These are phyloP conservation scores for Leptosomus discolor DNA, from an alignment of 2,113 vertebrate genomes.

Conservation along the genomic window DNA sequence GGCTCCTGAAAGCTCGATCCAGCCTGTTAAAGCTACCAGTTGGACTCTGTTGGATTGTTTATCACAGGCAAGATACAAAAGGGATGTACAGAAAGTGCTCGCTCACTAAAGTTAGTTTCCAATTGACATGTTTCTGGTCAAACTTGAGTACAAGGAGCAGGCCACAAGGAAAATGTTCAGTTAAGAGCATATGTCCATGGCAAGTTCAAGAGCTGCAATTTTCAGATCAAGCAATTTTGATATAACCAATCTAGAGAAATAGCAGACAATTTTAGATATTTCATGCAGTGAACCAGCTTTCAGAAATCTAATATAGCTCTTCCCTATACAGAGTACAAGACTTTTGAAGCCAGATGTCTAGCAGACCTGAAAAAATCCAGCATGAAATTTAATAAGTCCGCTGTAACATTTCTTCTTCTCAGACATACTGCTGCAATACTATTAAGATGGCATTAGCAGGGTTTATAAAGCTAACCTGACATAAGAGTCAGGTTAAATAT, in stretches of 20 bases:
- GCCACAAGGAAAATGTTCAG: neutral
- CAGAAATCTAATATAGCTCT: constrained; percentile 47
- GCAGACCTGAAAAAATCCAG: constrained; percentile 47
- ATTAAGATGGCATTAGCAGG: constrained; percentile 10
- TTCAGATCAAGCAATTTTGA: constrained; percentile 7
- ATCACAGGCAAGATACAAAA: neutral
- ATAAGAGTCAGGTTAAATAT: neutral
- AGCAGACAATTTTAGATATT: constrained; percentile 7
- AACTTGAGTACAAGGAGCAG: neutral
- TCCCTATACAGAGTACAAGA: neutral
- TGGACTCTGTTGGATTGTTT: neutral
- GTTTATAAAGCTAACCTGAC: constrained; percentile 24
- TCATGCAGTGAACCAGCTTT: constrained; percentile 5
- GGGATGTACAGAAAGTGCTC: neutral
- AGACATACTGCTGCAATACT: neutral
- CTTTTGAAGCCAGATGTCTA: constrained; percentile 28
- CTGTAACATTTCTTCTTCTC: constrained; percentile 11
- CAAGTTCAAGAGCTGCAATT: neutral
- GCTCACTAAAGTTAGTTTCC: neutral
- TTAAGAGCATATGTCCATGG: neutral
- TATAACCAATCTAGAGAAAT: constrained; percentile 17
- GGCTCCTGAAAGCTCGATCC: neutral
- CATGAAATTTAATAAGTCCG: constrained; percentile 42
- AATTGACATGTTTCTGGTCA: neutral
- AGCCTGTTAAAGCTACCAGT: neutral